phyloP scores from a whole-genome alignment of 2,113 vertebrate genomes.

The Kryptolebias marmoratus region DNA sequence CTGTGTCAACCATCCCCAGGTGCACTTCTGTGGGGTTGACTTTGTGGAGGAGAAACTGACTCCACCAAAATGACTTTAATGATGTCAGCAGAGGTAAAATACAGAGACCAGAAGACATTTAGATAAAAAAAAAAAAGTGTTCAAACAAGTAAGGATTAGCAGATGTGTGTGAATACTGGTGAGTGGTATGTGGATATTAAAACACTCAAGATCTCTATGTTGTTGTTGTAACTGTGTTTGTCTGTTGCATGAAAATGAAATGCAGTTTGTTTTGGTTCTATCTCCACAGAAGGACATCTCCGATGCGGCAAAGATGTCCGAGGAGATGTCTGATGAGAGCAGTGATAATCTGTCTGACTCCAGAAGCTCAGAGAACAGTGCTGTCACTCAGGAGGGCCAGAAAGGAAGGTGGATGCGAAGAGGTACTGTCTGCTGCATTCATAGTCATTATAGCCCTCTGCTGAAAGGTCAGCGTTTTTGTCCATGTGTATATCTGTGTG shows the following conservation, averaged over 20 bases:
- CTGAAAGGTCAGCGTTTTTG: not conserved
- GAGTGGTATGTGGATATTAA: not conserved
- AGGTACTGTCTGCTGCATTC: constrained; percentile 79
- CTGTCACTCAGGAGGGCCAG: constrained; percentile 80
- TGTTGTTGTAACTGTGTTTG: not conserved
- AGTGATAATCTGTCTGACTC: constrained; percentile 90
- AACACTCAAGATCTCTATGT: not conserved
- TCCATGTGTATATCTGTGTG: too few species aligned
- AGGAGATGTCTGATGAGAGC: constrained; percentile 91
- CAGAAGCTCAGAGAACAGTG: constrained; percentile 81
- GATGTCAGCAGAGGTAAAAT: too few species aligned
- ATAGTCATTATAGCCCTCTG: not conserved
- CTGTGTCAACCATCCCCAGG: too few species aligned
- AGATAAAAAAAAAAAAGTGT: not conserved
- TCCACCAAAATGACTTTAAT: not conserved
- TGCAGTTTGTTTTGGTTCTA: too few species aligned
- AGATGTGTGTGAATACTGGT: not conserved
- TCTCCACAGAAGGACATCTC: constrained; percentile 88
- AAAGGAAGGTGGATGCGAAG: constrained; percentile 91
- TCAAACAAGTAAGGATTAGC: not conserved
- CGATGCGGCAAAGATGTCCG: constrained; percentile 87
- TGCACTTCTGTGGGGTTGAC: too few species aligned
- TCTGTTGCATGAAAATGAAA: not conserved
- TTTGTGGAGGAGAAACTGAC: too few species aligned
- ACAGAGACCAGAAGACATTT: not conserved